Base-by-base conservation (phyloP, 2,888 invertebrate genomes). In the Calameuta filiformis region DNA sequence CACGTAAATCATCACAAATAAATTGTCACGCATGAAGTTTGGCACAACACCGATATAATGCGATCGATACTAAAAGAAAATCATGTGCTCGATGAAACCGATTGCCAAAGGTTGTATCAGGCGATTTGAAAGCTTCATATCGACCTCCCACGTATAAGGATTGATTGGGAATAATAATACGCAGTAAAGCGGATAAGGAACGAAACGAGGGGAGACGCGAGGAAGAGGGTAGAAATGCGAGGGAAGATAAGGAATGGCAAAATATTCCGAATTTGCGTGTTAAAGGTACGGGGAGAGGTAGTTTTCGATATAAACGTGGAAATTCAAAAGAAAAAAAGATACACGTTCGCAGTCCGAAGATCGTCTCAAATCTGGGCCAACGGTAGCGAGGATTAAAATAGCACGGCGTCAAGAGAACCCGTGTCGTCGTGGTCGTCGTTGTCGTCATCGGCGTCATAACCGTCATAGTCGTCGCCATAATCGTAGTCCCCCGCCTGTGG, bases 281-380 rank as follows among this genome's bases (percentile, higher is more conserved):
- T 23, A 15, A 23, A 56, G 6, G 15, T 23, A 56, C 23, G 9
- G 23, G 23, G 23, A 56, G 9, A 9, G 23, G 0, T 1, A 56
- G 56, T 23, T 56, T 56, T 56, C 23, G 9, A 56, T 56, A 56
- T 3, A 56, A 56, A 23, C 56, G 56, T 23, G 56, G 9, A 56
- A 23, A 56, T 56, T 56, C 15, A n/a, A 68, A 31, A 74, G 35
- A 37, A 74, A 79, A 79, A 81, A 80, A 33, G 81, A 83, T 80
- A 86, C 81, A 84, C 83, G 77, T 82, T 82, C 81, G 76, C 83
- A 81, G 80, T 73, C 81, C 83, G 87, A 85, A 87, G 87, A 84
- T 88, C 87, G 86, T 81, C 79, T 82, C 85, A 87, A 88, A 90
- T 89, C 89, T 90, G 89, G 90, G 89, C 89, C 89, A 90, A 86